Base-by-base conservation (phyloP, 2,113 vertebrate species). In the Genyomyrus donnyi region DNA sequence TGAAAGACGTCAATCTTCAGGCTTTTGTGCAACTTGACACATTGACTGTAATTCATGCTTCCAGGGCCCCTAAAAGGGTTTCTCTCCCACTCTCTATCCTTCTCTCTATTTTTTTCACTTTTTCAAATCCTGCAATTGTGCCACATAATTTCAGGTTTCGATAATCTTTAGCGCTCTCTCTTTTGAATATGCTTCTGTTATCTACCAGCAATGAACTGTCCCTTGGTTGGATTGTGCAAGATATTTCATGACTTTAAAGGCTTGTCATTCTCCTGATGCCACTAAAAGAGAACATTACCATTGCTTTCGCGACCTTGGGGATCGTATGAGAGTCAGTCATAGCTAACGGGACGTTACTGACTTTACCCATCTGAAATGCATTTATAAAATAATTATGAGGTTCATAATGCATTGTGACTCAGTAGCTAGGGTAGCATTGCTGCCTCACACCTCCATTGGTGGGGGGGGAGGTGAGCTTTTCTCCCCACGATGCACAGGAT, bases 11-110 rank as follows among this genome's bases (percentile, higher is more conserved):
- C 84, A 50, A 27, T 86, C 84, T 86, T 48, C 45, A 6, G n/a
- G 15, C 84, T 86, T 48, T 86, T 86, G 84, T 50, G n/a, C 21
- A 86, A 86, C 84, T 50, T 86, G 84, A 86, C 84, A 86, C 84
- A 86, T n/a, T 86, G 84, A 48, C 13, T 50, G 84, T 50, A 86
- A 86, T 86, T 86, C 48, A 49, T 50, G 48, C 48, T 48, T 86
- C 48, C 27, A 13, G 1, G 1, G n/a, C 45, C 3, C 19, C 13
- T 49, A 2, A 85, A 85, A 85, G 83, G 2, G 11, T 27, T 49
- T 49, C 39, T 85, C 46, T 85, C 35, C n/a, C 62, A 70, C 62
- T 19, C 21, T 85, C 80, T 42, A 84, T 24, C 42, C 35, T 39
- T 84, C 42, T 27, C 21, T 85, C 39, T 85, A 4, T 49, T 27